Base-by-base conservation (phyloP, 2,888 invertebrate genomes). In the Melangyna quadrimaculata region DNA sequence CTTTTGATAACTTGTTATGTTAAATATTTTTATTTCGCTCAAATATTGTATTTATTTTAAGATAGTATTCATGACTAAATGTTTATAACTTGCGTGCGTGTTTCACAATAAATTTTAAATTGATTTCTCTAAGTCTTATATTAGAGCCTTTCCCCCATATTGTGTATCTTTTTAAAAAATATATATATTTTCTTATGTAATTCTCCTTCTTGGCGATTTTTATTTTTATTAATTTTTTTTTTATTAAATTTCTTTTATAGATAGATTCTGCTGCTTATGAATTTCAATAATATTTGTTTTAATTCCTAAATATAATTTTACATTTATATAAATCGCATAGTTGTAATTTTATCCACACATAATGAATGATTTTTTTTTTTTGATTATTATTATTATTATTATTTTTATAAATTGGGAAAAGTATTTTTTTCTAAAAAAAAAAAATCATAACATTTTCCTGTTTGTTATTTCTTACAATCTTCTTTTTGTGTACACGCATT, bases 1-100 rank as follows among this genome's bases (percentile, higher is more conserved):
- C 12, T 40, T 40, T 69, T 80, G 81, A 72, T 77, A 84, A 79
- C 69, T 75, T 79, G 40, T 67, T 75, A 63, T 55, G 1, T 63
- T 63, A 40, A 37, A 40, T 72, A 40, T 45, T 45, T 35, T 43
- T 65, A 9, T 19, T 63, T 78, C 74, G 74, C 74, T 70, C 70
- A 79, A 67, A 67, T 83, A 70, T 71, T 55, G 29, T 35, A 59
- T 63, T 78, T 70, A 55, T 70, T 70, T 77, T 43, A 70, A 74
- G 74, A 75, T 75, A 79, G 70, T 79, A 83, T 84, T 84, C 80
- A 84, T 71, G 74, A 84, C 84, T 84, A 80, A 79, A 55, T 74
- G 55, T 84, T 75, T 69, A 75, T 84, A 75, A 80, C 67, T 80
- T 75, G 84, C 80, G 84, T 84, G 84, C 80, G 80, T 84, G 80